phyloP scores from a whole-genome alignment of 2,888 invertebrate genomes.

The Coleophora deauratella region DNA sequence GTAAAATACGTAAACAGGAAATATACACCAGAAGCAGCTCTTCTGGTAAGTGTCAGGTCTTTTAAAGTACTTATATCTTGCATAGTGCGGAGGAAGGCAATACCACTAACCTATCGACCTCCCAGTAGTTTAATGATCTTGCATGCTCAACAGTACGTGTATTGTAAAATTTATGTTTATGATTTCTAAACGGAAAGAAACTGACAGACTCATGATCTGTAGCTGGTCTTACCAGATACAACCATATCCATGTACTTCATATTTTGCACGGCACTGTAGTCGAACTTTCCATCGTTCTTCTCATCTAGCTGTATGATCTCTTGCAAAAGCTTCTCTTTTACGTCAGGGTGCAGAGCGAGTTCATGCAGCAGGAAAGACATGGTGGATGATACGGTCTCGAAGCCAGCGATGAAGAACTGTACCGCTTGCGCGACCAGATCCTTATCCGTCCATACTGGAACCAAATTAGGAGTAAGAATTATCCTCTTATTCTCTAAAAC shows the following conservation, averaged over 20 bases:
- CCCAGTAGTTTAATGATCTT: too few species aligned
- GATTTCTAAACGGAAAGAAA: too few species aligned
- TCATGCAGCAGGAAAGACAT: constrained; percentile 72
- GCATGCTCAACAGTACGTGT: too few species aligned
- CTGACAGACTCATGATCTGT: too few species aligned
- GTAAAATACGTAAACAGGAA: too few species aligned
- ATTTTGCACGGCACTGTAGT: constrained; percentile 63
- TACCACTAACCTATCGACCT: too few species aligned
- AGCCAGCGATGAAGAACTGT: constrained; percentile 73
- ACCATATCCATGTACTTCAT: constrained; percentile 78
- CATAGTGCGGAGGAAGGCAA: too few species aligned
- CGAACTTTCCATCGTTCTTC: constrained; percentile 50
- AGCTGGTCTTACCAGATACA: constrained; percentile 65
- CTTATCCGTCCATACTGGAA: constrained; percentile 42
- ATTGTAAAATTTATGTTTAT: too few species aligned
- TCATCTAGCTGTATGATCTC: constrained; percentile 63
- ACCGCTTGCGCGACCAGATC: constrained; percentile 63
- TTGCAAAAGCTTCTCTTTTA: constrained; percentile 65
- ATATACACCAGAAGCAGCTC: too few species aligned
- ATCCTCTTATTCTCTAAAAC: too few species aligned
- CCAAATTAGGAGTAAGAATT: neutral
- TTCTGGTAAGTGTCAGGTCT: too few species aligned
- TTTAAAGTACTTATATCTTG: too few species aligned
- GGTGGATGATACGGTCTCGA: constrained; percentile 58
- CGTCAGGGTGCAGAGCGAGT: constrained; percentile 70